phyloP scores from a whole-genome alignment of 1,140 invertebrate species.

The Neomicropteryx cornuta region DNA sequence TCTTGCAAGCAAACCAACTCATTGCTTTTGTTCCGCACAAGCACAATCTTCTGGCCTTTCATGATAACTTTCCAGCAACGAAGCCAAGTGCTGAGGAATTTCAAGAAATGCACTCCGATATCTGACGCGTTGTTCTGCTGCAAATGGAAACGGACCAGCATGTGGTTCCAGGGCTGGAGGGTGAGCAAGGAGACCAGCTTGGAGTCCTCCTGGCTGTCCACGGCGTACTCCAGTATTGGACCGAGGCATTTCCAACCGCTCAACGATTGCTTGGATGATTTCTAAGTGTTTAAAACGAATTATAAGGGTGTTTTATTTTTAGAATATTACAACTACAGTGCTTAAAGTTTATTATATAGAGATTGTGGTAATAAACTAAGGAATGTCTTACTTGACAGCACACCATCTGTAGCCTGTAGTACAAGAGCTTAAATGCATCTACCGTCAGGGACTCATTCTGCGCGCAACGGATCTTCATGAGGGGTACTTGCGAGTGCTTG shows the following conservation, averaged over 20 bases:
- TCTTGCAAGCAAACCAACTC: constrained; percentile 3
- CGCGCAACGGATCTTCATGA: no score
- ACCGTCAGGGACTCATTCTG: no score
- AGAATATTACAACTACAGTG: no score
- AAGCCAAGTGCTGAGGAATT: constrained; percentile 13
- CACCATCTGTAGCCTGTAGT: constrained; percentile 13
- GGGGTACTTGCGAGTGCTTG: no score
- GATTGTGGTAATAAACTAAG: no score
- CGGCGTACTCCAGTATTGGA: constrained; percentile 9
- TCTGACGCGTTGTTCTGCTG: constrained; percentile 8
- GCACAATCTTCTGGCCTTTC: constrained; percentile 5
- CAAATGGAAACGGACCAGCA: constrained; percentile 11
- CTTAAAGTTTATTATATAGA: no score
- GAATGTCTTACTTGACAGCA: constrained; percentile 12
- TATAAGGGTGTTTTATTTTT: no score
- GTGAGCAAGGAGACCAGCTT: constrained; percentile 5
- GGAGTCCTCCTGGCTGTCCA: background rate
- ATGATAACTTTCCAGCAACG: constrained; percentile 9
- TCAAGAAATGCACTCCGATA: constrained; percentile 8
- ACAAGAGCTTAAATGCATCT: no score
- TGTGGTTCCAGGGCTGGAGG: constrained; percentile 12
- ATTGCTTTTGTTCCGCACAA: constrained; percentile 1
- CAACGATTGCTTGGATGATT: constrained; percentile 9
- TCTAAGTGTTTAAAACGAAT: no score
- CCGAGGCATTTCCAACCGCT: constrained; percentile 11